Conservation (phyloP, 1,140 invertebrate genomes). For the Dreissena rostriformis region DNA sequence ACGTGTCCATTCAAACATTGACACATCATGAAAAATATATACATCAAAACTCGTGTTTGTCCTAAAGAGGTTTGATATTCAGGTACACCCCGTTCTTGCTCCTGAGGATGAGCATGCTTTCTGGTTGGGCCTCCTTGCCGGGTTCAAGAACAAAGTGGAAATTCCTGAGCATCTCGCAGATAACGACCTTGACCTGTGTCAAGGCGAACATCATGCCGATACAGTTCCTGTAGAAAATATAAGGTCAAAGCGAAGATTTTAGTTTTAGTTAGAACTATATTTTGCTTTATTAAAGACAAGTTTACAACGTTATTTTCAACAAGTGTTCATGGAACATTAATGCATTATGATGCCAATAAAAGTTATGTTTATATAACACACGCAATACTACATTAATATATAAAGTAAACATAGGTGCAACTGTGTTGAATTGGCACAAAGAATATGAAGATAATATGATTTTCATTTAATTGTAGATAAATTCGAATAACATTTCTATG, state of each 20-base stretch:
- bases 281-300: background rate
- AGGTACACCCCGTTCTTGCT: conserved; percentile 68
- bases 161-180: conserved; percentile 60
- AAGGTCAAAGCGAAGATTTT: background rate
- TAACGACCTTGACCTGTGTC: conserved; percentile 62
- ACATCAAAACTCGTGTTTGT: background rate
- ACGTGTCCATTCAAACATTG: too few species aligned
- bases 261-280: background rate
- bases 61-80: conserved; percentile 43
- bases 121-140: conserved; percentile 57
- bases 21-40: background rate
- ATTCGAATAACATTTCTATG: too few species aligned
- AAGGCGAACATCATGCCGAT: conserved; percentile 64
- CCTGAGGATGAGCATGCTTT: conserved; percentile 65
- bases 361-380: background rate
- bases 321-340: background rate
- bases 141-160: conserved; percentile 60
- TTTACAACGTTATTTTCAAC: background rate
- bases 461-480: too few species aligned
- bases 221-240: conserved; percentile 60
- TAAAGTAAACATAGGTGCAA: background rate
- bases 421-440: too few species aligned
- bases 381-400: background rate
- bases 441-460: too few species aligned
- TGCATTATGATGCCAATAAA: background rate